phyloP scores from a whole-genome alignment of 2,888 invertebrate genomes.

The Minunthozetes semirufus region DNA sequence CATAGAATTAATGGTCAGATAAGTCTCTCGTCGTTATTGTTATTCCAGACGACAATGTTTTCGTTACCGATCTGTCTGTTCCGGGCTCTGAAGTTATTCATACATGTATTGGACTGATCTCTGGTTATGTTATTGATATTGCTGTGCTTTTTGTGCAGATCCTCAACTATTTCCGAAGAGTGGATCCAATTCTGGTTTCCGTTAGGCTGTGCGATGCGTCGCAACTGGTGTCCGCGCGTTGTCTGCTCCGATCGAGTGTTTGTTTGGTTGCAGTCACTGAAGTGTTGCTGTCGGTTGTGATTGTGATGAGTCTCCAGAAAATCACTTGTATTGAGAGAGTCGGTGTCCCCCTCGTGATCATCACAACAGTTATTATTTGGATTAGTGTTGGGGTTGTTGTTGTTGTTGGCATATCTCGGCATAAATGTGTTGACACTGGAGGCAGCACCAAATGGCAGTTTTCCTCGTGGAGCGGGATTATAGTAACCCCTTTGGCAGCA shows the following conservation, averaged over 20 bases:
- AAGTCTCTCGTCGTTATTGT: slow-evolving; percentile 31
- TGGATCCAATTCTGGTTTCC: slow-evolving; percentile 35
- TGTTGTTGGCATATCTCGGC: slow-evolving; percentile 27
- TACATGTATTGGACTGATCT: neutral
- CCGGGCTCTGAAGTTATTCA: slow-evolving; percentile 9
- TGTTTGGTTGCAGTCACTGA: neutral
- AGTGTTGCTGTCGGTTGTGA: neutral
- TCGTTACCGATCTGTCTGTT: slow-evolving; percentile 20
- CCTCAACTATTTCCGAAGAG: slow-evolving; percentile 38
- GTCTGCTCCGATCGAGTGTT: neutral
- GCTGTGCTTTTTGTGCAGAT: slow-evolving; percentile 37
- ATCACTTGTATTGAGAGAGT: slow-evolving; percentile 22
- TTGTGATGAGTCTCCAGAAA: neutral
- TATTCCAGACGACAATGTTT: slow-evolving; percentile 35
- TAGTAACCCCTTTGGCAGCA: slow-evolving; percentile 38
- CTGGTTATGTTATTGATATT: neutral
- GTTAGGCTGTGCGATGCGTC: slow-evolving; percentile 16
- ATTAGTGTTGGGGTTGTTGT: neutral
- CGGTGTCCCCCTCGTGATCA: slow-evolving; percentile 8
- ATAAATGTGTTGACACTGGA: slow-evolving; percentile 37
- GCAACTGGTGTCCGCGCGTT: neutral
- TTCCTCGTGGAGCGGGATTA: slow-evolving; percentile 37
- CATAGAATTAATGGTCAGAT: slow-evolving; percentile 4
- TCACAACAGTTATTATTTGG: neutral
- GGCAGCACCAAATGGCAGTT: slow-evolving; percentile 39